Conservation (phyloP, 2,888 invertebrate genomes). For the Melieria picta region DNA sequence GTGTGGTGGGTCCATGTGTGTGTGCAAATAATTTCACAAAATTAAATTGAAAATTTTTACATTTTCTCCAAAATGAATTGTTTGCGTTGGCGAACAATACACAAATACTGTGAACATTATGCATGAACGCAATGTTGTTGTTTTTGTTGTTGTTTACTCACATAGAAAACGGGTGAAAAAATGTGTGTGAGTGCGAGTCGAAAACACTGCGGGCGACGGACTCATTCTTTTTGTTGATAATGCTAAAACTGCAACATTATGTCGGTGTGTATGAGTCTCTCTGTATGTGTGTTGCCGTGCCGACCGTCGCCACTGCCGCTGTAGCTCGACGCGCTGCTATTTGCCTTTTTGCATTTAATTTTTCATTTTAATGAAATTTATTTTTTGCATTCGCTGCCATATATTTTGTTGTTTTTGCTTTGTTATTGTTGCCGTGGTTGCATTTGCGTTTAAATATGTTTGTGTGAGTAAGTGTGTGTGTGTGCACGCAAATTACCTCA, state of each 20-base stretch:
- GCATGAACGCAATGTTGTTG: not conserved
- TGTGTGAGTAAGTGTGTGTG: not conserved
- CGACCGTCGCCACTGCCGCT: not conserved
- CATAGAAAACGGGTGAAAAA: not conserved
- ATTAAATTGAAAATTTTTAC: slow-evolving; percentile 32
- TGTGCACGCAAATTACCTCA: slow-evolving; percentile 57
- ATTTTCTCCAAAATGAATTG: slow-evolving; percentile 27
- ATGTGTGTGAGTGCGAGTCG: not conserved
- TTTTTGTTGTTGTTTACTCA: slow-evolving; percentile 5
- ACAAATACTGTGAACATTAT: not conserved
- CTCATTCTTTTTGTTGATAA: not conserved
- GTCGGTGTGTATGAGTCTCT: too few species aligned
- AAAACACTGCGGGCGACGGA: not conserved
- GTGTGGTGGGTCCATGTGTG: not conserved
- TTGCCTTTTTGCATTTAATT: slow-evolving; percentile 53
- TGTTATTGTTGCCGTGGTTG: slow-evolving; percentile 20
- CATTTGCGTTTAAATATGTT: not conserved
- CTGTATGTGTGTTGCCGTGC: not conserved
- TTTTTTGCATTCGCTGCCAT: slow-evolving; percentile 35
- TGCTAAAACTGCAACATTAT: not conserved
- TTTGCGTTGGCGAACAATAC: slow-evolving; percentile 17
- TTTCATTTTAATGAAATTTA: slow-evolving; percentile 59
- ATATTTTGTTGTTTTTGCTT: slow-evolving; percentile 29
- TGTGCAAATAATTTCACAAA: slow-evolving; percentile 27
- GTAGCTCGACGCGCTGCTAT: slow-evolving; percentile 19